Percentiles rank a stretch among this genome's conserved stretches.
Evolutionary conservation across 2,113 vertebrate species (phyloP).

Genomic region (Dipodomys spectabilis): DNA sequence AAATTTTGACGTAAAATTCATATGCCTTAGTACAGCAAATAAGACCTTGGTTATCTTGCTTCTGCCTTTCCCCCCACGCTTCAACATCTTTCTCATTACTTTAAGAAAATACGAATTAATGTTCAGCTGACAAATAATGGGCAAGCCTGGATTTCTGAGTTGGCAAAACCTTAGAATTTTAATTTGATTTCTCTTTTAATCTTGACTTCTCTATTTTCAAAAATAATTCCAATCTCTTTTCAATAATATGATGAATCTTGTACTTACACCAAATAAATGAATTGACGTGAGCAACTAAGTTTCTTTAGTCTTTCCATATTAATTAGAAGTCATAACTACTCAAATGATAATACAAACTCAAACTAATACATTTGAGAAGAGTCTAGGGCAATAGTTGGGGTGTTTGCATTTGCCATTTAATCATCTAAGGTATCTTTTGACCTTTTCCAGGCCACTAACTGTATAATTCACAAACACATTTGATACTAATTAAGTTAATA

Average conservation of each 20-base stretch:
- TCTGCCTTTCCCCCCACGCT: neutral
- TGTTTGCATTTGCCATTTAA: neutral
- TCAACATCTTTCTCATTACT: neutral
- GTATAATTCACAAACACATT: constrained; percentile 14
- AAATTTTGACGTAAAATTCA: constrained; percentile 20
- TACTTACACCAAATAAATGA: neutral
- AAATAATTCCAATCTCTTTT: neutral
- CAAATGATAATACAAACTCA: neutral
- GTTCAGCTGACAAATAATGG: neutral
- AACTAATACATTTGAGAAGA: neutral
- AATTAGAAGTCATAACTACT: neutral
- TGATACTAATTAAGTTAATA: neutral
- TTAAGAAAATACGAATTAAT: neutral
- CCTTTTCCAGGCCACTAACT: constrained; percentile 21
- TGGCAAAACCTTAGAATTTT: neutral
- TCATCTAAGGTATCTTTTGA: constrained; percentile 4
- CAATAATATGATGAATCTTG: neutral
- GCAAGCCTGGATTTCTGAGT: neutral
- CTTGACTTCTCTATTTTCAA: constrained; percentile 6
- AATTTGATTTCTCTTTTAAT: neutral
- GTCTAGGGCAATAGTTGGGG: neutral
- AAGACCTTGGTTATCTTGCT: neutral
- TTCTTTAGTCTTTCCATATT: constrained; percentile 7
- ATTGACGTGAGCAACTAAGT: neutral
- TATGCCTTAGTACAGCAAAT: neutral